phyloP scores from a whole-genome alignment of 2,797 vertebrate genomes.

The Sebastes vulpes region DNA sequence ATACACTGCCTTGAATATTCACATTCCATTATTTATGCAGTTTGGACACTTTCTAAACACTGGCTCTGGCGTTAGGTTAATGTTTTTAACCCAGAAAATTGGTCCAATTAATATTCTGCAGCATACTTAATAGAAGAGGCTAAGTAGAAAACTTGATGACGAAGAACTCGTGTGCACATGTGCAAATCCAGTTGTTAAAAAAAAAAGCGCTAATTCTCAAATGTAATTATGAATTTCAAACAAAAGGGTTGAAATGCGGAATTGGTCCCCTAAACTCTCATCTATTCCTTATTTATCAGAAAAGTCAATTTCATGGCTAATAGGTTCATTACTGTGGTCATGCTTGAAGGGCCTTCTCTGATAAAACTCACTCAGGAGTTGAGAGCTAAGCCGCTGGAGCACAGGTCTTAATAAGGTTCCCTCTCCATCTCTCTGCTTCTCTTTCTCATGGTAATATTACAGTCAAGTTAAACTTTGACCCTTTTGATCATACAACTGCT shows the following conservation, averaged over 20 bases:
- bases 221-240: constrained; percentile 76
- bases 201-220: constrained; percentile 33
- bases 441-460: constrained; percentile 47
- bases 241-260: constrained; percentile 67
- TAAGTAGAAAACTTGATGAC: constrained; percentile 42
- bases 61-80: not conserved
- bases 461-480: constrained; percentile 47
- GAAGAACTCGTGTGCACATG: not conserved
- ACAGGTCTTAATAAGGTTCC: constrained; percentile 67
- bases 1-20: constrained; percentile 5
- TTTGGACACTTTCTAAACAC: constrained; percentile 5
- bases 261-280: constrained; percentile 61
- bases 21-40: not conserved
- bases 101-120: constrained; percentile 12
- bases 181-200: constrained; percentile 39
- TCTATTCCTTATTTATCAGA: constrained; percentile 73
- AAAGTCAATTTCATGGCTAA: constrained; percentile 90
- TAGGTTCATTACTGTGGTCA: constrained; percentile 85
- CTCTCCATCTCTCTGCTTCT: constrained; percentile 34
- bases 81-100: constrained; percentile 4
- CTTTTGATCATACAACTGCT: constrained; percentile 11
- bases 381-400: constrained; percentile 64
- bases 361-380: constrained; percentile 81
- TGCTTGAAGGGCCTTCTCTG: constrained; percentile 70
- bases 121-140: constrained; percentile 18